These are phyloP conservation scores for Drosophila merina DNA, from an alignment of 2,888 invertebrate species.

Conservation along the genomic window DNA sequence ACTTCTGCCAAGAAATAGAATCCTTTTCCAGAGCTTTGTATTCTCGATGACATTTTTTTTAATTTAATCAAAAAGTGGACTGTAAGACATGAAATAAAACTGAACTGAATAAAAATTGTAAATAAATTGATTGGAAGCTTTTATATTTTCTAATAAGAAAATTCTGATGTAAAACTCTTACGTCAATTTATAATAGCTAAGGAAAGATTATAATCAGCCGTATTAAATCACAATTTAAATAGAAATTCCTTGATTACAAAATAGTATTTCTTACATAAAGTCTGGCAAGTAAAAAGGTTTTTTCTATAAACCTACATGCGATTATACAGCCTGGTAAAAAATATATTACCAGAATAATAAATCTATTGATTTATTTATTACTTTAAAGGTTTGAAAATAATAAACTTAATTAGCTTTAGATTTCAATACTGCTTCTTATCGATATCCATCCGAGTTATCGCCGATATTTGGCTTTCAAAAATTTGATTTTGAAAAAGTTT, in stretches of 20 bases:
- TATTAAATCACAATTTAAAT: not conserved
- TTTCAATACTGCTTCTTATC: not conserved
- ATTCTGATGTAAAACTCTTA: not conserved
- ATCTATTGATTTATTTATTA: no score
- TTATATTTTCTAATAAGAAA: not conserved
- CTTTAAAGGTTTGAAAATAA: no score
- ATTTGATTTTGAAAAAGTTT: conserved; percentile 7
- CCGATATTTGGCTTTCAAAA: not conserved
- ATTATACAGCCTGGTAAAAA: not conserved
- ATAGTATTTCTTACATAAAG: not conserved
- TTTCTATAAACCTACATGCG: not conserved
- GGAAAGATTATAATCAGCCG: not conserved
- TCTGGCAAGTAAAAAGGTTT: not conserved
- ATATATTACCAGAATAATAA: no score
- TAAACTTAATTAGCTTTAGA: no score
- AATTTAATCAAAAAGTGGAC: conserved; percentile 4
- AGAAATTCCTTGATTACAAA: not conserved
- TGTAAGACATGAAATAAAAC: conserved; percentile 1
- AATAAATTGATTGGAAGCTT: not conserved
- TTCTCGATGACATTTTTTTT: not conserved
- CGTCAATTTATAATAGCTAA: not conserved
- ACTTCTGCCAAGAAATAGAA: conserved; percentile 23
- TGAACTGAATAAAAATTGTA: conserved; percentile 8
- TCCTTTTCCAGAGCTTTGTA: conserved; percentile 2
- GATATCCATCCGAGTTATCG: not conserved